Evolutionary conservation across 2,113 vertebrate genomes (phyloP).

Genomic region (Laticauda colubrina): DNA sequence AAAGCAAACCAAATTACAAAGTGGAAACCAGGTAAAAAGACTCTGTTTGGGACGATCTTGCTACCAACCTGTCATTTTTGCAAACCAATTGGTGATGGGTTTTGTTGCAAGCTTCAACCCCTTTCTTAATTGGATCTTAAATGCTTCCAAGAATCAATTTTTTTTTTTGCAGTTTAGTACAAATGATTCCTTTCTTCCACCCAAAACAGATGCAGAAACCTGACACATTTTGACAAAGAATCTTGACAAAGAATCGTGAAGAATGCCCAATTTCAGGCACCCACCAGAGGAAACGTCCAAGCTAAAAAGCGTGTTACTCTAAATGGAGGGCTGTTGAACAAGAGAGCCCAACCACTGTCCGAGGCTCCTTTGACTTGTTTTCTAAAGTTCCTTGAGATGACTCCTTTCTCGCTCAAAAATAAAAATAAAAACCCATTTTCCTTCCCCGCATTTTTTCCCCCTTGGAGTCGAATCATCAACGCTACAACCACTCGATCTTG

Average conservation of each 20-base stretch:
- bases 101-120: not conserved
- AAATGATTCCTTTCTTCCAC: not conserved
- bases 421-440: not conserved
- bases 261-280: not conserved
- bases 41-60: not conserved
- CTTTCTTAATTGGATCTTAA: conserved; percentile 19
- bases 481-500: not conserved
- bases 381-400: not conserved
- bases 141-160: not conserved
- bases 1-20: not conserved
- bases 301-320: not conserved
- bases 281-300: not conserved
- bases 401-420: not conserved
- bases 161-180: not conserved
- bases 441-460: not conserved
- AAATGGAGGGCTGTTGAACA: not conserved
- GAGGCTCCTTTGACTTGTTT: not conserved
- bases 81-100: not conserved
- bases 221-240: not conserved
- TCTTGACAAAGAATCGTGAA: not conserved
- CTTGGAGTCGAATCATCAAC: conserved; percentile 1
- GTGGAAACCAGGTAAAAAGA: not conserved
- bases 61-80: conserved; percentile 11
- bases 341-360: not conserved
- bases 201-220: not conserved